Conservation (phyloP, 2,888 invertebrate genomes). For the Ornithoptera alexandrae region DNA sequence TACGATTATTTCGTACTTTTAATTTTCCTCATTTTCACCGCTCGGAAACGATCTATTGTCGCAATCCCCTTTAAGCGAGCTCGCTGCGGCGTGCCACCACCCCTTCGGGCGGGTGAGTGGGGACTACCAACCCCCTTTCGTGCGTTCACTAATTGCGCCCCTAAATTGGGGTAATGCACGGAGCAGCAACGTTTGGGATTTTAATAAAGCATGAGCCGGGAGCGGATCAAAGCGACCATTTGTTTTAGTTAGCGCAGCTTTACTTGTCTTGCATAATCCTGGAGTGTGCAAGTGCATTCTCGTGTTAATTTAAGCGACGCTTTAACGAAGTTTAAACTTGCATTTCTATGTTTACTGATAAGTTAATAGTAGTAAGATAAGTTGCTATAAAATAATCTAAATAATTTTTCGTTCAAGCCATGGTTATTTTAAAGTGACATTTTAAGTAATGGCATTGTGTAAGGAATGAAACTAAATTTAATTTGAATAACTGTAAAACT, state of each 20-base stretch:
- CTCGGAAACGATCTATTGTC: slow-evolving; percentile 23
- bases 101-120: slow-evolving; percentile 40
- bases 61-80: slow-evolving; percentile 16
- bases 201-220: slow-evolving; percentile 70
- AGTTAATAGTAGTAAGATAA: too few species aligned
- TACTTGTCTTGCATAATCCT: slow-evolving; percentile 47
- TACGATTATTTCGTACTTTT: neutral
- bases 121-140: slow-evolving; percentile 49
- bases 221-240: slow-evolving; percentile 67
- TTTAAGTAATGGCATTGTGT: too few species aligned
- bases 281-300: slow-evolving; percentile 29
- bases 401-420: too few species aligned
- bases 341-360: neutral
- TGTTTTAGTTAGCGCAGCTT: slow-evolving; percentile 68
- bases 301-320: slow-evolving; percentile 3
- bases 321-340: neutral
- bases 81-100: slow-evolving; percentile 31
- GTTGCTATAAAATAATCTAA: neutral
- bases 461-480: too few species aligned
- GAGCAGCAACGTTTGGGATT: slow-evolving; percentile 60
- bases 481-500: too few species aligned
- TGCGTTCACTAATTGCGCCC: slow-evolving; percentile 71
- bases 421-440: too few species aligned
- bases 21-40: neutral
- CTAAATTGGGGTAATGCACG: slow-evolving; percentile 77